Percentiles rank a stretch among this genome's conserved stretches.
Conservation (phyloP, 2,888 invertebrate genomes). For the Rhamphomyia laevipes region DNA sequence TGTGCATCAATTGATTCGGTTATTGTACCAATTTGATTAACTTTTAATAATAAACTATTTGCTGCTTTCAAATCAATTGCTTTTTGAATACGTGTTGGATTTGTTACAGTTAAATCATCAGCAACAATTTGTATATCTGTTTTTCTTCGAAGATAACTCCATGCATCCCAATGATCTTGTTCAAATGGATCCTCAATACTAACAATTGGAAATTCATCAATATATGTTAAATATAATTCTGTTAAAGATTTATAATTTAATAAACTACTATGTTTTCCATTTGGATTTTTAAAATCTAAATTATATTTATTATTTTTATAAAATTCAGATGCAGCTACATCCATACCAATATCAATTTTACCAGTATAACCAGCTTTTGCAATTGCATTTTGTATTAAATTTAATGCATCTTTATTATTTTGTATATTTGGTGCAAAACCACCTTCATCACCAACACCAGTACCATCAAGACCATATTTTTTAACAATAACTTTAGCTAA, state of each 20-base stretch:
- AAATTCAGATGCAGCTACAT: constrained; percentile 98
- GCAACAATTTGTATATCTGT: constrained; percentile 82
- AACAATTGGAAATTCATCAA: constrained; percentile 86
- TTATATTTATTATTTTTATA: constrained; percentile 76
- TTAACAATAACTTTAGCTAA: no score
- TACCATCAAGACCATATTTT: constrained; percentile 73
- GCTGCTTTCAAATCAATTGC: constrained; percentile 96
- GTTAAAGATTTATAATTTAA: constrained; percentile 71
- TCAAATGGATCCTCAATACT: constrained; percentile 99
- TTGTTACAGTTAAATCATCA: constrained; percentile 92
- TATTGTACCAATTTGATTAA: constrained; percentile 97
- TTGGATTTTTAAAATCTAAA: constrained; percentile 94
- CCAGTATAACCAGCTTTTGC: constrained; percentile 93
- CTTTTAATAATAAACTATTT: constrained; percentile 93
- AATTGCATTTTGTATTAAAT: constrained; percentile 79
- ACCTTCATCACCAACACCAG: constrained; percentile 98
- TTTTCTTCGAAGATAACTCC: constrained; percentile 64
- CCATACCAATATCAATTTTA: constrained; percentile 96
- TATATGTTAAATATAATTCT: constrained; percentile 79
- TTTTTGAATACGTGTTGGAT: constrained; percentile 84
- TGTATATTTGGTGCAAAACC: constrained; percentile 98
- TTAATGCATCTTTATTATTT: constrained; percentile 88
- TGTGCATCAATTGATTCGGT: constrained; percentile 96
- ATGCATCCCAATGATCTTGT: constrained; percentile 97
- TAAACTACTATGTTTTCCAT: constrained; percentile 70